Evolutionary conservation across 2,113 vertebrate species (phyloP).

Genomic region (Callipepla squamata): DNA sequence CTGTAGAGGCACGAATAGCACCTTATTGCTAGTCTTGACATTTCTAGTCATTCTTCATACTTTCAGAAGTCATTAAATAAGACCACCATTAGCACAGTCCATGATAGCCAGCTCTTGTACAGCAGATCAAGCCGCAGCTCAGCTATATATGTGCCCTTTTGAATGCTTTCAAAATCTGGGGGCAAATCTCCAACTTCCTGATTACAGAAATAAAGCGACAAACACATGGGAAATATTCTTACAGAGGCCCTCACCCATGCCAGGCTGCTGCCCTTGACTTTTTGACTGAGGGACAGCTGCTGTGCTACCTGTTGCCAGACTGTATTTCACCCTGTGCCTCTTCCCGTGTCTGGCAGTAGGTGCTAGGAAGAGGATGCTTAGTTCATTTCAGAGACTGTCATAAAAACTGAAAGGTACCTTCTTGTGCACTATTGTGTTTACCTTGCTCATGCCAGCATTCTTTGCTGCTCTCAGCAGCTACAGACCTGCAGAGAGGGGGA

Average conservation of each 20-base stretch:
- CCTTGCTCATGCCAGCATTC: accelerated
- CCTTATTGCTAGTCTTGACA: not conserved
- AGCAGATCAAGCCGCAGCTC: not conserved
- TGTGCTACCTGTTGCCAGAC: not conserved
- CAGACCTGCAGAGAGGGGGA: not conserved
- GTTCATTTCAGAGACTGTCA: not conserved
- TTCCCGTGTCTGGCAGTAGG: not conserved
- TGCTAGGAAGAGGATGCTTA: not conserved
- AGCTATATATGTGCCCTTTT: accelerated
- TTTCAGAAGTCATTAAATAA: not conserved
- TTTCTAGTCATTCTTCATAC: not conserved
- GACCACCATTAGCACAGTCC: not conserved
- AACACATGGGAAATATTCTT: not conserved
- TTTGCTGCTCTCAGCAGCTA: not conserved
- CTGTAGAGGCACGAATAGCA: not conserved
- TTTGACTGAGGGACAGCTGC: not conserved
- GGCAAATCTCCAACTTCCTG: not conserved
- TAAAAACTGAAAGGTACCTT: not conserved
- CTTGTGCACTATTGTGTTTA: not conserved
- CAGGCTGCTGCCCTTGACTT: not conserved
- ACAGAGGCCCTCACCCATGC: not conserved
- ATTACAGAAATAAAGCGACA: not conserved
- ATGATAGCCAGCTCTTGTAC: not conserved
- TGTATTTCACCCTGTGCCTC: not conserved
- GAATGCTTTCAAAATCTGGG: not conserved